Base-by-base conservation (phyloP, 2,797 vertebrate genomes). In the Megalops cyprinoides region DNA sequence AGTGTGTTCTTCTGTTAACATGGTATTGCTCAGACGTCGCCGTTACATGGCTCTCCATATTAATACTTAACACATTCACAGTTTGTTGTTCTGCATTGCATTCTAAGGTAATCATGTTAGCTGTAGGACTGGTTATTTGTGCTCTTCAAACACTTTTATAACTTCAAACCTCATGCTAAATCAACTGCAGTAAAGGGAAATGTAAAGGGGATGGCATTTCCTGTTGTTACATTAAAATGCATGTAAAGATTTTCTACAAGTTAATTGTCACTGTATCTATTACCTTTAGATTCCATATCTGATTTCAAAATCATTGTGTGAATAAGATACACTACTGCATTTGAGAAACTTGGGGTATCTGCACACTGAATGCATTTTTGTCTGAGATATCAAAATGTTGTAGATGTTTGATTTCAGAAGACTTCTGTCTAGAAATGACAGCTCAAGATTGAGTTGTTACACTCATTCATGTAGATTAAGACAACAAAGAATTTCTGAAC, bases 401-500 rank as follows among this genome's bases (percentile, higher is more conserved):
- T n/a, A n/a, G n/a, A n/a, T n/a, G n/a, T n/a, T n/a, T n/a, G n/a
- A n/a, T n/a, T n/a, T n/a, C n/a, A n/a, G n/a, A n/a, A n/a, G n/a
- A n/a, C n/a, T n/a, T n/a, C n/a, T n/a, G n/a, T n/a, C n/a, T n/a
- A n/a, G n/a, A n/a, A n/a, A n/a, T n/a, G n/a, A n/a, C n/a, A n/a
- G n/a, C n/a, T n/a, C n/a, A n/a, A n/a, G n/a, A n/a, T n/a, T n/a
- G n/a, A n/a, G n/a, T 80, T 80, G 31, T 60, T 75, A 80, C 74
- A 69, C 65, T 23, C 60, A 60, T 74, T 60, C 28, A 18, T 74
- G 71, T 80, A 74, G 58, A 60, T 80, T 80, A 73, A 80, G 58
- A 74, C 62, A 56, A 55, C 46, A 48, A 48, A 4, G 46, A n/a
- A n/a, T n/a, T n/a, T n/a, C n/a, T n/a, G n/a, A n/a, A n/a, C n/a